phyloP scores from a whole-genome alignment of 2,888 invertebrate genomes.

The Himalopsyche tibetana region DNA sequence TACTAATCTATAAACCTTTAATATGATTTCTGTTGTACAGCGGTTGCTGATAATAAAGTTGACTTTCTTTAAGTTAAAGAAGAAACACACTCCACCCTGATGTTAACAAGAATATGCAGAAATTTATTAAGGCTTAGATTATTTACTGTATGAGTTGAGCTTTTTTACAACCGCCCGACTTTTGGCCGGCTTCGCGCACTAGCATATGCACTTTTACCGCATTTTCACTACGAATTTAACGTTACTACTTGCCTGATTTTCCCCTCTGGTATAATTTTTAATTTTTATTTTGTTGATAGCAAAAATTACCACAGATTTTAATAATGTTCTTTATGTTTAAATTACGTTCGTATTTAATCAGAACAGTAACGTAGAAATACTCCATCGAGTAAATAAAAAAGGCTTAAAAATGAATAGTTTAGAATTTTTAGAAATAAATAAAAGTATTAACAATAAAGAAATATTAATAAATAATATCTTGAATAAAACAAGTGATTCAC shows the following conservation, averaged over 20 bases:
- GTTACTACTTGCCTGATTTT: background rate
- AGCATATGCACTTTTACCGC: background rate
- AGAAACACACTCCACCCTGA: background rate
- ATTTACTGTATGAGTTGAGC: constrained; percentile 1
- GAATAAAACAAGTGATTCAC: no score
- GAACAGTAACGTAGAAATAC: no score
- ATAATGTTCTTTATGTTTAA: no score
- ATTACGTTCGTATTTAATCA: no score
- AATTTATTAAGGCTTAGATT: background rate
- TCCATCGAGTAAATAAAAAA: no score
- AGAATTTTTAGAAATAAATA: no score
- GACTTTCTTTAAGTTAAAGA: background rate
- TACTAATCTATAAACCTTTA: no score
- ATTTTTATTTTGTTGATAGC: background rate
- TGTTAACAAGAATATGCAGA: background rate
- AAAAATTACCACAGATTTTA: no score
- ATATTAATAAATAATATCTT: no score
- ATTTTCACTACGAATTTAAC: background rate
- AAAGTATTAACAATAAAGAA: no score
- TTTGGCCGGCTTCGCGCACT: background rate
- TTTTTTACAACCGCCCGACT: constrained; percentile 20
- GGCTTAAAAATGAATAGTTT: no score
- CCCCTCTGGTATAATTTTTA: background rate
- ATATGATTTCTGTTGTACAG: no score
- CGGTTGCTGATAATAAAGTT: background rate